A percentile compares a stretch with the other conserved stretches of the same genome.
Conservation (phyloP, 2,113 vertebrate genomes). For the Scomber colias region DNA sequence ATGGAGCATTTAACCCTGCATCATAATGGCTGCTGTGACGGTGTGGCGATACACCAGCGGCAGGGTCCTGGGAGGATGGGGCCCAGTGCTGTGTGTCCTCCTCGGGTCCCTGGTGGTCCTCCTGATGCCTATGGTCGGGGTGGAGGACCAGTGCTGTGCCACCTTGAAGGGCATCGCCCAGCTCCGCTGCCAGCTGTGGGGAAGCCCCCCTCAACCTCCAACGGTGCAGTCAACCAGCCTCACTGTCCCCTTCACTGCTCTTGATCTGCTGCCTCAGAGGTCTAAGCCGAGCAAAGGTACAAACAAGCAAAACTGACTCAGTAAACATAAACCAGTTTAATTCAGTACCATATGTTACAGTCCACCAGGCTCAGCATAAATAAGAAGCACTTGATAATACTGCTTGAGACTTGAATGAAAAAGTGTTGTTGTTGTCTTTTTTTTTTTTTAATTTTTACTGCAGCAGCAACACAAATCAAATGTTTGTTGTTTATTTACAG, state of each 20-base stretch:
- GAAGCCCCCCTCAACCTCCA: slow-evolving; percentile 36
- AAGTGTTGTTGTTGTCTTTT: too few relatives aligned
- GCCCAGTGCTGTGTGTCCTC: slow-evolving; percentile 83
- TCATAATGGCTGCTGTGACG: slow-evolving; percentile 83
- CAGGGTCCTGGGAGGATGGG: slow-evolving; percentile 87
- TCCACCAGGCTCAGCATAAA: background rate
- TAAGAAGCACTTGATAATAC: background rate
- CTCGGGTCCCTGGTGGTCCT: slow-evolving; percentile 87
- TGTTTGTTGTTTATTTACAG: too few relatives aligned
- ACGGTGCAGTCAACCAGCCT: slow-evolving; percentile 88
- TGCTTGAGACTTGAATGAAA: too few relatives aligned
- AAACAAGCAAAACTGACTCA: background rate
- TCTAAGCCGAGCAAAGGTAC: slow-evolving; percentile 89
- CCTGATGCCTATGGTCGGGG: slow-evolving; percentile 85
- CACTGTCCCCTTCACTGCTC: slow-evolving; percentile 84
- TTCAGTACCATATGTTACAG: background rate
- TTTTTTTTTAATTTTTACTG: too few relatives aligned
- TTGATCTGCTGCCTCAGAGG: slow-evolving; percentile 87
- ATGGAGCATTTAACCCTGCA: slow-evolving; percentile 55
- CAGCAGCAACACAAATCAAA: too few relatives aligned
- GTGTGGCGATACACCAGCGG: slow-evolving; percentile 85
- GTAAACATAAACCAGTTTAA: background rate
- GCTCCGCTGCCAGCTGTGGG: slow-evolving; percentile 86
- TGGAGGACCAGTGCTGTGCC: slow-evolving; percentile 87
- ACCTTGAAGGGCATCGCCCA: slow-evolving; percentile 86